These are phyloP conservation scores for Eubasilissa splendida DNA, from an alignment of 2,888 invertebrate species.

Conservation along the genomic window DNA sequence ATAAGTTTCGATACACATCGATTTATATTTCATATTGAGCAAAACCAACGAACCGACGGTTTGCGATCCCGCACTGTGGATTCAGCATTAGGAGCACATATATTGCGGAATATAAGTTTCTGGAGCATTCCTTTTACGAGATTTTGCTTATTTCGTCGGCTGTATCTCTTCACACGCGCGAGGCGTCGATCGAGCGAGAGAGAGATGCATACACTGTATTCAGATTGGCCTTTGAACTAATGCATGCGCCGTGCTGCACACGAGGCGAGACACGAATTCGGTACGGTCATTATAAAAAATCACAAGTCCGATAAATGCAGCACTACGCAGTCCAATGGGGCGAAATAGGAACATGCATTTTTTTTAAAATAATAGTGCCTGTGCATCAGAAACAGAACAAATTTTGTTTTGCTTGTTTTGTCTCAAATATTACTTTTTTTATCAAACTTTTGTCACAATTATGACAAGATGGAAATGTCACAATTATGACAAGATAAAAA, in stretches of 20 bases:
- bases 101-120: conserved; percentile 42
- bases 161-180: not conserved
- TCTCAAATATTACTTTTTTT: no score
- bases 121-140: conserved; percentile 33
- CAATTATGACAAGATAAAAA: no score
- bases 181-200: not conserved
- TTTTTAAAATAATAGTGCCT: not conserved
- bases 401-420: no score
- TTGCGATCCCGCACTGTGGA: conserved; percentile 31
- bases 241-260: conserved; percentile 33
- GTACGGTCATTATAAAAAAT: conserved; percentile 36
- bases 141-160: not conserved
- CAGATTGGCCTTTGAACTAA: conserved; percentile 43
- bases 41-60: not conserved
- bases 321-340: not conserved
- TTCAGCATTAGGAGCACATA: conserved; percentile 38
- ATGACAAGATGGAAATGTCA: no score
- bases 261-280: conserved; percentile 1
- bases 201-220: conserved; percentile 3
- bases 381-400: no score
- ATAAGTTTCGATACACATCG: no score
- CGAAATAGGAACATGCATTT: not conserved
- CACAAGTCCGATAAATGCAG: conserved; percentile 4
- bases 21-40: no score
- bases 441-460: no score